A percentile compares a stretch with the other conserved stretches of the same genome.
Conservation (phyloP, 1,140 invertebrate genomes). For the Drosophila auraria region DNA sequence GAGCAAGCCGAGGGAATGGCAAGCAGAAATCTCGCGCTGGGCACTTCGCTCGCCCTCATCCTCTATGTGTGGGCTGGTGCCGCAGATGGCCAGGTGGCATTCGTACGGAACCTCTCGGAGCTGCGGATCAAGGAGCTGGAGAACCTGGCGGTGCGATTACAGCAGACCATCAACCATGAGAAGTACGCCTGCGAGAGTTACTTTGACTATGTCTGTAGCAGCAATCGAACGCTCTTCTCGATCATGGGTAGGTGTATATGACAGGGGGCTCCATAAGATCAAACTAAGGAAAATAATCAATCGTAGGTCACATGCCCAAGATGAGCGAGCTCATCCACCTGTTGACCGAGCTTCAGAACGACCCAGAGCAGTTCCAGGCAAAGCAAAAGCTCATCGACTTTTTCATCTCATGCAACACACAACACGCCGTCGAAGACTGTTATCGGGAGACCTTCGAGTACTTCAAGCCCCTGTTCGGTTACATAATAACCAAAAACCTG, state of each 20-base stretch:
- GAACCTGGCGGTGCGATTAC: conserved; percentile 55
- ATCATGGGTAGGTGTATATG: conserved; percentile 66
- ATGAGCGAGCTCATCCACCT: conserved; percentile 63
- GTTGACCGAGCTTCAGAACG: conserved; percentile 66
- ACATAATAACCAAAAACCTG: conserved; percentile 74
- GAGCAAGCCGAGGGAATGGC: conserved; percentile 17
- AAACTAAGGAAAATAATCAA: background rate
- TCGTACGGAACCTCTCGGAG: conserved; percentile 62
- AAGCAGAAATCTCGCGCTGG: conserved; percentile 9
- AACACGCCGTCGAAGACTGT: conserved; percentile 72
- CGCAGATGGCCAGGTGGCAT: conserved; percentile 49
- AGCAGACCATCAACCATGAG: conserved; percentile 66
- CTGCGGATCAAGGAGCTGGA: conserved; percentile 70
- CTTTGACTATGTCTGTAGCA: conserved; percentile 79
- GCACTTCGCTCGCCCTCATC: conserved; percentile 11
- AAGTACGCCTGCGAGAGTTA: conserved; percentile 78
- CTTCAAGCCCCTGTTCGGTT: conserved; percentile 78
- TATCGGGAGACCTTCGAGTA: conserved; percentile 80
- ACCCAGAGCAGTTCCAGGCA: conserved; percentile 67
- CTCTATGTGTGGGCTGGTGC: conserved; percentile 11
- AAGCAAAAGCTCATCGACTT: conserved; percentile 79
- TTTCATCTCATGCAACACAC: conserved; percentile 73
- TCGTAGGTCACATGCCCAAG: conserved; percentile 63
- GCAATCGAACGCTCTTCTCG: conserved; percentile 71
- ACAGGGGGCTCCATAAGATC: too few species aligned